Percentiles rank a stretch among this genome's conserved stretches.
These are phyloP conservation scores for Parnassius apollo DNA, from an alignment of 2,888 invertebrate genomes.

Conservation along the genomic window DNA sequence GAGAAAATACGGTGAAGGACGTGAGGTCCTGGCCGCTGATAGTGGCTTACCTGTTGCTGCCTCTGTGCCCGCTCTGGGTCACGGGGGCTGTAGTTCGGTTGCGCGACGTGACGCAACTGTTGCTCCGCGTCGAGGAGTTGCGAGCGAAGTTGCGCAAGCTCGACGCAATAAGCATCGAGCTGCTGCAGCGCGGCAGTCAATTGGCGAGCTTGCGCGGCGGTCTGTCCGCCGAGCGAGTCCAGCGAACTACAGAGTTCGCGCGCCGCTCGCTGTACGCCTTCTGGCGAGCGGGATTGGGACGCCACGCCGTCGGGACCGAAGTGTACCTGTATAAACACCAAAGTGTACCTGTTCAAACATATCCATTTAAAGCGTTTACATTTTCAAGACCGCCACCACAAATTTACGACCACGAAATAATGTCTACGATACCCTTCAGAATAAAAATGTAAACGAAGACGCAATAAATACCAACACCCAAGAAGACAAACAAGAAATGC, in stretches of 20 bases:
- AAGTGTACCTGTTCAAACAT: slow-evolving; percentile 88
- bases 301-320: slow-evolving; percentile 93
- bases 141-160: slow-evolving; percentile 91
- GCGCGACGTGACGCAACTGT: slow-evolving; percentile 89
- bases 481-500: slow-evolving; percentile 1
- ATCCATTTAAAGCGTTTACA: slow-evolving; percentile 9
- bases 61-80: slow-evolving; percentile 90
- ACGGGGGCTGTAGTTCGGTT: slow-evolving; percentile 90
- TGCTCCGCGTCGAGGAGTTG: slow-evolving; percentile 94
- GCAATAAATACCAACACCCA: neutral
- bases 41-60: slow-evolving; percentile 92
- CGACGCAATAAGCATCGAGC: slow-evolving; percentile 93
- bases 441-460: slow-evolving; percentile 2
- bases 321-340: slow-evolving; percentile 87
- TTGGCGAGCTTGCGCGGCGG: slow-evolving; percentile 83
- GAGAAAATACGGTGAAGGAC: slow-evolving; percentile 25
- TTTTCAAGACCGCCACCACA: slow-evolving; percentile 1
- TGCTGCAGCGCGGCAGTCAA: slow-evolving; percentile 90
- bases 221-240: slow-evolving; percentile 82
- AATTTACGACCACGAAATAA: slow-evolving; percentile 2
- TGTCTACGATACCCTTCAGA: neutral
- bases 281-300: slow-evolving; percentile 86
- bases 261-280: slow-evolving; percentile 87
- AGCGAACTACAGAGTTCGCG: slow-evolving; percentile 85
- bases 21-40: slow-evolving; percentile 8